phyloP scores from a whole-genome alignment of 2,797 vertebrate genomes.

The Crypturellus tataupa region DNA sequence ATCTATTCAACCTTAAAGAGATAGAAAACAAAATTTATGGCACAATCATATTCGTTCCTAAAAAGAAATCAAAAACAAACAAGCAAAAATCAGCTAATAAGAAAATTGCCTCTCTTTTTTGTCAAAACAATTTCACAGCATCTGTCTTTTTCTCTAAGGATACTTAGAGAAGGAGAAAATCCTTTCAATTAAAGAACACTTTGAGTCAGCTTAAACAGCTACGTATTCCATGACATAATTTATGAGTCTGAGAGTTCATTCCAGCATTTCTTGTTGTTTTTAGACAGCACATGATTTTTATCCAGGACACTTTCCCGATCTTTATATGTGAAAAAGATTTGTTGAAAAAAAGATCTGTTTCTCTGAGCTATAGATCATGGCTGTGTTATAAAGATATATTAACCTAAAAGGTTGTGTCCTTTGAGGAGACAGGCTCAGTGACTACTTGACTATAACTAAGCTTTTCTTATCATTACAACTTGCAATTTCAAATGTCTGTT shows the following conservation, averaged over 20 bases:
- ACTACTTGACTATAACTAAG: not conserved
- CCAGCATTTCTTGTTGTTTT: not conserved
- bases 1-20: not conserved
- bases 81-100: not conserved
- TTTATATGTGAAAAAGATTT: not conserved
- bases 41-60: not conserved
- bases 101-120: not conserved
- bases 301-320: not conserved
- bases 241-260: not conserved
- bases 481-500: not conserved
- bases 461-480: too few species aligned
- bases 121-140: not conserved
- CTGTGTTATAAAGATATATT: not conserved
- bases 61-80: too few species aligned
- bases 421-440: not conserved
- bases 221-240: not conserved
- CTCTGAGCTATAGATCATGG: not conserved
- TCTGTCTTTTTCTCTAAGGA: not conserved
- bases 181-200: not conserved
- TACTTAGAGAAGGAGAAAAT: not conserved
- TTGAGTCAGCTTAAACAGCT: not conserved
- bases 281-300: not conserved
- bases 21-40: not conserved
- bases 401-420: conserved; percentile 2
- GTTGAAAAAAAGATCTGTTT: not conserved